Percentiles rank a stretch among this genome's conserved stretches.
These are phyloP conservation scores for Xanthorhoe designata DNA, from an alignment of 2,888 invertebrate genomes.

Conservation along the genomic window DNA sequence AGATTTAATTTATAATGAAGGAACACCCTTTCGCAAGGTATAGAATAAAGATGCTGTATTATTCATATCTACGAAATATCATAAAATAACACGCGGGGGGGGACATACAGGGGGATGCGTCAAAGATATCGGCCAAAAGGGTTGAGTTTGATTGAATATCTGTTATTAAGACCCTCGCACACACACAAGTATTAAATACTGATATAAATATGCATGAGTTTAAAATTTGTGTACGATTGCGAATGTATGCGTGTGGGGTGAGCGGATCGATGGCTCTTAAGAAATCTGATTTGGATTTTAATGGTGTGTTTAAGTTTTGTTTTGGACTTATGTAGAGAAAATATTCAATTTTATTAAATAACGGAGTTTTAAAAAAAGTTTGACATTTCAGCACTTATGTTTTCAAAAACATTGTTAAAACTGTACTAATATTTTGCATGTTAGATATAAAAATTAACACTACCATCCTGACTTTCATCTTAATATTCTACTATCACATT, in stretches of 20 bases:
- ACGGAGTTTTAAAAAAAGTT: too few species aligned
- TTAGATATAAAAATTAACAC: too few species aligned
- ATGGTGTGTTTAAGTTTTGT: conserved; percentile 28
- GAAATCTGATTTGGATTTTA: conserved; percentile 38
- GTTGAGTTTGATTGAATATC: conserved; percentile 86
- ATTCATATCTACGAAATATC: conserved; percentile 43
- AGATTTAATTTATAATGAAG: background rate
- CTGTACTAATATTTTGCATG: too few species aligned
- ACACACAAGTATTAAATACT: conserved; percentile 79
- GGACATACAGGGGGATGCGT: conserved; percentile 61
- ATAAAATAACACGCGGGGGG: conserved; percentile 58
- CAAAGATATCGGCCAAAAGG: conserved; percentile 82
- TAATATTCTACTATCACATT: too few species aligned
- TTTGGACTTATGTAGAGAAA: background rate
- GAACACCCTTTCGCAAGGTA: conserved; percentile 9
- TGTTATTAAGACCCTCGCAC: conserved; percentile 82
- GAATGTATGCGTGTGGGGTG: conserved; percentile 49
- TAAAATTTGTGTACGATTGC: conserved; percentile 66
- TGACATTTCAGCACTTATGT: too few species aligned
- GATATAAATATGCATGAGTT: conserved; percentile 85
- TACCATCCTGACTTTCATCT: too few species aligned
- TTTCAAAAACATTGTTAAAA: too few species aligned
- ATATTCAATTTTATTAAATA: too few species aligned
- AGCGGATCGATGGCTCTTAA: conserved; percentile 41
- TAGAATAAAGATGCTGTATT: conserved; percentile 34